Base-by-base conservation (phyloP, 2,888 invertebrate genomes). In the Eupithecia subumbrata region DNA sequence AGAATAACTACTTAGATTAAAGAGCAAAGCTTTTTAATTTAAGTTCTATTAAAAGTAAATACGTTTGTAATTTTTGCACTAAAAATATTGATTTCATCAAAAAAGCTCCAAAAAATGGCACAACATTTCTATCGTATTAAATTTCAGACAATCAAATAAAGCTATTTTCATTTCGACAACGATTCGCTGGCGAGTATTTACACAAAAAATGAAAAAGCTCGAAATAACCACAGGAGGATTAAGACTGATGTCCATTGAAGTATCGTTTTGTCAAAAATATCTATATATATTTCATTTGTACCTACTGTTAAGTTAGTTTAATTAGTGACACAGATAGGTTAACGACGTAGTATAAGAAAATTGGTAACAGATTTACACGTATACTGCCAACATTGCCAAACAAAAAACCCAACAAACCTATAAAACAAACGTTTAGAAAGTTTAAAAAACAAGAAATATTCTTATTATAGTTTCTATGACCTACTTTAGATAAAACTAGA, bases 81-180 rank as follows among this genome's bases (percentile, higher is more conserved):
- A 14, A 60, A 60, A 60, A 60, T 25, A 25, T 25, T 25, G 12
- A 56, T 60, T 60, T 60, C 5, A 60, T 60, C 12, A 25, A 60
- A 43, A 22, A 68, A 43, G 5, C 25, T 68, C 16, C 37, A n/a
- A 68, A 43, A n/a, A 43, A 22, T 7, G 68, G 34, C 64, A 34
- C 14, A 30, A 14, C 40, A 40, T 14, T 67, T 37, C 8, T 66
- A 66, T 45, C 56, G 66, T 52, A 72, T 72, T 70, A 70, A 70
- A 73, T 71, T 67, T 72, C 48, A 69, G 40, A 71, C 22, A 52
- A 48, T 37, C 71, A 64, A 76, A 73, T 73, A 76, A 69, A 74
- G 74, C 69, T 69, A 64, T 74, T 76, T 74, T 72, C 43, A 69
- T 73, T 67, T 70, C 52, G 45, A 45, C 60, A 34, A 48, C 63